Evolutionary conservation across 2,888 invertebrate genomes (phyloP), one percentile per base, ranked within the genome.

Genomic region (Diplolepis rosae): DNA sequence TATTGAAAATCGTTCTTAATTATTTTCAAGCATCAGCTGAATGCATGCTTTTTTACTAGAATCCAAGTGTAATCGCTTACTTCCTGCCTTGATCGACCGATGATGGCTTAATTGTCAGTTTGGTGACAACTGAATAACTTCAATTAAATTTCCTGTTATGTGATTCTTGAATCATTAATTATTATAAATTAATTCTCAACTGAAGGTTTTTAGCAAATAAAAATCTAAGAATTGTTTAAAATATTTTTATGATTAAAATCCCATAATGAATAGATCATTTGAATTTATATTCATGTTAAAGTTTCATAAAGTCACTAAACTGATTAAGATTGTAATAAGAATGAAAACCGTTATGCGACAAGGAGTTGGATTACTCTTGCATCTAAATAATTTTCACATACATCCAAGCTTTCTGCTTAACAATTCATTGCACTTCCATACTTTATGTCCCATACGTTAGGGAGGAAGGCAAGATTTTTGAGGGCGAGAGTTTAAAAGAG

Each of bases 31-130:
- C 15, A 39, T 39, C 24, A 35, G 39, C 39, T 27, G 11, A 27
- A 39, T 61, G n/a, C 39, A 39, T 27, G 61, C 39, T 24, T 39
- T 39, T 61, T 39, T 61, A 61, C 27, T 61, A 39, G 61, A 39
- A 39, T 61, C 24, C n/a, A 61, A 9, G 27, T 39, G 39, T 18
- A 24, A 39, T 35, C 39, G n/a, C 24, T 1, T 61, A 39, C 39
- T 61, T 24, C 24, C 27, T 61, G 35, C 18, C 56, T 32, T 35
- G 28, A 51, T 51, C 15, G 28, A 52, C 15, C 15, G 28, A 52
- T 52, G 39, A 15, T 27, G 35, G 4, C 24, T 35, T 39, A 4
- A 39, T 39, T 27, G 3, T 39, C 39, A 2, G 24, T 39, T 27
- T 61, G n/a, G 39, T 27, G 61, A 39, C 22, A 9, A 11, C 7